Evolutionary conservation across 35 echinoderm and acorn worm genomes (phyloP), one percentile per base, ranked within the genome.

Genomic region (Chiridota heheva): DNA sequence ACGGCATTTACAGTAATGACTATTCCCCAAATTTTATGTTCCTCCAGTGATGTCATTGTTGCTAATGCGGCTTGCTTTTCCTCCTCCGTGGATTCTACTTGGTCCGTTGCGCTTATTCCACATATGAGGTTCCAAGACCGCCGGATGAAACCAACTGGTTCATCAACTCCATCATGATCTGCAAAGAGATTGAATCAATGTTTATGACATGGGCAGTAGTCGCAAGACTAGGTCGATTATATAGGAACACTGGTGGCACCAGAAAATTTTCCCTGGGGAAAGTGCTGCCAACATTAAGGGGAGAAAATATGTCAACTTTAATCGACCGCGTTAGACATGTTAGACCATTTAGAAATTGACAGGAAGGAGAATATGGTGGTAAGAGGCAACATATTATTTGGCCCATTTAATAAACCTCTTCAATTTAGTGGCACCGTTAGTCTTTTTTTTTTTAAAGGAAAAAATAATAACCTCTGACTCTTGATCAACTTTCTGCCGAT

Each of bases 41-140:
- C 70, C 56, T 42, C 44, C 18, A 74, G 31, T 6, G 70, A 74
- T 18, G 70, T 74, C 24, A 74, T 24, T 25, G 47, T 74, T 31
- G 47, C 70, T 16, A 74, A 51, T 4, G 44, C 43, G 31, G 42
- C 27, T 51, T 51, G 70, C 22, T 74, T 53, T 51, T 74, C 70
- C 36, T 74, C 70, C 44, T 74, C 70, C 2, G 70, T 27, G 22
- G 56, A 13, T 26, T 74, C 70, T 3, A 44, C 40, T 74, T 51
- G 40, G 34, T 46, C 24, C 26, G 44, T 33, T 30, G 40, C 41
- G 36, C 40, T 46, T n/a, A 51, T 46, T 13, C 70, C 70, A 51
- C 70, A 74, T 5, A 74, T 33, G 18, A 74, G 33, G 29, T 74
- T 56, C 13, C 42, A 53, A 31, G 18, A 45, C 44, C 70, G 47